Evolutionary conservation across 2,797 vertebrate species (phyloP).

Genomic region (Manis pentadactyla): DNA sequence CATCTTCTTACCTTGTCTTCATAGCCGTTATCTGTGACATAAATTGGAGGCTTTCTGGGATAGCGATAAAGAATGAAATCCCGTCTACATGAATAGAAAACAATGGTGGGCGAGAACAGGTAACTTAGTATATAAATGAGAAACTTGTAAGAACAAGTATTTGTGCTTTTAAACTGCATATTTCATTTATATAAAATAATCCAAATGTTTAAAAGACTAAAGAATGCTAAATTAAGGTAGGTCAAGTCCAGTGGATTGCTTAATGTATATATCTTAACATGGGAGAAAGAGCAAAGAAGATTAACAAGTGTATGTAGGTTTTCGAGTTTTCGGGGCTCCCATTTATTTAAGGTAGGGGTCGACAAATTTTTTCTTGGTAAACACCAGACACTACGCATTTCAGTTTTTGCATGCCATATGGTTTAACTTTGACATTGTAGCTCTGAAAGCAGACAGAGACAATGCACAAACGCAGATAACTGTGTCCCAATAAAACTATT

Average conservation of each 20-base stretch:
- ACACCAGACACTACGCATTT: background rate
- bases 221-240: background rate
- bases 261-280: background rate
- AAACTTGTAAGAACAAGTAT: constrained; percentile 20
- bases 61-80: constrained; percentile 95
- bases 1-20: constrained; percentile 90
- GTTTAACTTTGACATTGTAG: background rate
- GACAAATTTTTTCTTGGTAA: constrained; percentile 15
- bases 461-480: background rate
- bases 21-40: constrained; percentile 91
- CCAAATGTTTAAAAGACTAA: constrained; percentile 28
- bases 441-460: constrained; percentile 23
- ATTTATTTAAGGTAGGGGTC: background rate
- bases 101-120: constrained; percentile 57
- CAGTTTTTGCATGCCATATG: background rate
- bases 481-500: constrained; percentile 50
- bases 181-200: constrained; percentile 52
- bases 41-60: constrained; percentile 93
- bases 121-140: background rate
- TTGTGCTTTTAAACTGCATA: constrained; percentile 51
- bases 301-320: background rate
- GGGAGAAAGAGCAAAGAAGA: background rate
- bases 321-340: background rate
- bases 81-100: constrained; percentile 85
- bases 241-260: background rate